phyloP scores from a whole-genome alignment of 37 sponge, comb jelly and placozoan genomes.

The Oscarella lobularis region DNA sequence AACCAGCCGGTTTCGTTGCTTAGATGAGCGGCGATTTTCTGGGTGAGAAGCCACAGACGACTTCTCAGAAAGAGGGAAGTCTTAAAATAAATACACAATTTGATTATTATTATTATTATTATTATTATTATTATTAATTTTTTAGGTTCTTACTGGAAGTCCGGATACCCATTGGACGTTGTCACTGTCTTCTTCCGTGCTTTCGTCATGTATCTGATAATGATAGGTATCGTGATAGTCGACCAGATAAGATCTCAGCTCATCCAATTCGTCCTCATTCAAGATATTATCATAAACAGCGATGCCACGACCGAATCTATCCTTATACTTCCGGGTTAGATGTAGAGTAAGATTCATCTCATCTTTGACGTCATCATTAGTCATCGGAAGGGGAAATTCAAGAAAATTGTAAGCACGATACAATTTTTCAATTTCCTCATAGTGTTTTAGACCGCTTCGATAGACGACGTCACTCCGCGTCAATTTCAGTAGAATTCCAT shows the following conservation, averaged over 20 bases:
- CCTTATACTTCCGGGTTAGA: neutral
- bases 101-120: no score
- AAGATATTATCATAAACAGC: neutral
- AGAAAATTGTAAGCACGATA: neutral
- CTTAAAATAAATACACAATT: neutral
- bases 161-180: conserved; percentile 6
- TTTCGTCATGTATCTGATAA: neutral
- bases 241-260: neutral
- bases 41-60: neutral
- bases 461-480: neutral
- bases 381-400: neutral
- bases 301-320: neutral
- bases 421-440: neutral
- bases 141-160: neutral
- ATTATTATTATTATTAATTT: no score
- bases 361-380: no score
- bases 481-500: neutral
- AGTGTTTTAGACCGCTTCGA: neutral
- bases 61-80: neutral
- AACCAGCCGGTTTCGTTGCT: neutral
- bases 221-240: neutral
- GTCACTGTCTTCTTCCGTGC: neutral
- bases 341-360: neutral
- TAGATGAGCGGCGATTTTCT: neutral
- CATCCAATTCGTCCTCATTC: neutral